Percentiles rank a stretch among this genome's conserved stretches.
Conservation (phyloP, 2,113 vertebrate genomes). For the Ibidorhyncha struthersii region DNA sequence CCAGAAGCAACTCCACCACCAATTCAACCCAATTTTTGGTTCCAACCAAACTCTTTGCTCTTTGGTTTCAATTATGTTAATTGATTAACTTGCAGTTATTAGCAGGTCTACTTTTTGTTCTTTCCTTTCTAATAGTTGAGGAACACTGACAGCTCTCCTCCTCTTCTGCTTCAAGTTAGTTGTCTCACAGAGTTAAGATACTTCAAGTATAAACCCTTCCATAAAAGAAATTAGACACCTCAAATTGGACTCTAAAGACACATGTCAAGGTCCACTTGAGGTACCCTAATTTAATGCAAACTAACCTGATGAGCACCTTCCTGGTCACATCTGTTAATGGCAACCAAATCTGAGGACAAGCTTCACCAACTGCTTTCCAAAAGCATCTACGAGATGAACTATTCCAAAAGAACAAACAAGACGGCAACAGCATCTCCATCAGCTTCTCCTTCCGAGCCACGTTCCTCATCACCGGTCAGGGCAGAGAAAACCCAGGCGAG, state of each 20-base stretch:
- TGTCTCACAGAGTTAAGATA: not conserved
- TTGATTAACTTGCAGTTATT: not conserved
- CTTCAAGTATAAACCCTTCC: not conserved
- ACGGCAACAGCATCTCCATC: accelerated
- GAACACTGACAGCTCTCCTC: not conserved
- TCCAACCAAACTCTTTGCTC: not conserved
- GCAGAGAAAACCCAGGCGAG: accelerated
- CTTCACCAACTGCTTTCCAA: not conserved
- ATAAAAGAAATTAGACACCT: not conserved
- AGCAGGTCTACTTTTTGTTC: not conserved
- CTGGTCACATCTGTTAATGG: accelerated
- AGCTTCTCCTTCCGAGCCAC: not conserved
- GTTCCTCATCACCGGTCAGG: accelerated
- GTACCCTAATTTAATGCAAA: not conserved
- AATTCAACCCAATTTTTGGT: not conserved
- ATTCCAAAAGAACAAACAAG: not conserved
- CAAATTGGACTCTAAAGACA: not conserved
- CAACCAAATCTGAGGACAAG: not conserved
- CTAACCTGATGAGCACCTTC: accelerated
- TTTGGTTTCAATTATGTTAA: not conserved
- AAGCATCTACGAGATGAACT: not conserved
- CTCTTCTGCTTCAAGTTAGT: not conserved
- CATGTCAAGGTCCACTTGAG: accelerated
- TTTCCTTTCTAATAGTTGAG: not conserved
- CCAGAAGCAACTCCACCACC: not conserved